A percentile compares a stretch with the other conserved stretches of the same genome.
Conservation (phyloP, 2,888 invertebrate genomes). For the Leptopilina syphax region DNA sequence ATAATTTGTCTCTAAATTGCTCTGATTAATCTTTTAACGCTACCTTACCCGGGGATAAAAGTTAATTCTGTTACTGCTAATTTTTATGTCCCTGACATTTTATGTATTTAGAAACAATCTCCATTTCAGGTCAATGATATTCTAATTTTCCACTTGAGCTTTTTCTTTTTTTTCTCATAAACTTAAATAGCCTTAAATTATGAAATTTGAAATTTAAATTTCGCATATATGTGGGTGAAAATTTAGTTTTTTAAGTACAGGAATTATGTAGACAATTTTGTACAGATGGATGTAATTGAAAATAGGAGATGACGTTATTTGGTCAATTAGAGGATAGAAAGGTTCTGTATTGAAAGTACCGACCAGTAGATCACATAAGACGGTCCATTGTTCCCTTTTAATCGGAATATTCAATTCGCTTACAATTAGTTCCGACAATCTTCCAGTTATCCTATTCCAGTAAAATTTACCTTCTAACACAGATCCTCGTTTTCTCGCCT, state of each 20-base stretch:
- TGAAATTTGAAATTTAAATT: no score
- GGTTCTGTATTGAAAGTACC: neutral
- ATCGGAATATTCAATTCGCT: conserved; percentile 66
- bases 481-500: conserved; percentile 9
- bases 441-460: conserved; percentile 43
- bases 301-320: neutral
- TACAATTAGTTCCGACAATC: conserved; percentile 48
- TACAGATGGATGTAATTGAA: neutral
- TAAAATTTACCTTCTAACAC: conserved; percentile 56
- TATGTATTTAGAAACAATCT: neutral
- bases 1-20: conserved; percentile 12
- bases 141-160: neutral
- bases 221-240: no score
- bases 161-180: no score
- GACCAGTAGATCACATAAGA: conserved; percentile 48
- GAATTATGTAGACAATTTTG: neutral
- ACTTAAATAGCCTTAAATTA: no score
- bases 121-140: neutral
- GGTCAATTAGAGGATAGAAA: neutral
- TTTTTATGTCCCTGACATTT: conserved; percentile 3
- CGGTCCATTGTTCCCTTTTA: conserved; percentile 65
- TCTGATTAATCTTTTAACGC: conserved; percentile 17
- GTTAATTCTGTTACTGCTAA: conserved; percentile 7
- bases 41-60: neutral
- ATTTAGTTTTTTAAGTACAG: no score